Evolutionary conservation across 2,888 invertebrate genomes (phyloP).

Genomic region (Cyrtodaria siliqua): DNA sequence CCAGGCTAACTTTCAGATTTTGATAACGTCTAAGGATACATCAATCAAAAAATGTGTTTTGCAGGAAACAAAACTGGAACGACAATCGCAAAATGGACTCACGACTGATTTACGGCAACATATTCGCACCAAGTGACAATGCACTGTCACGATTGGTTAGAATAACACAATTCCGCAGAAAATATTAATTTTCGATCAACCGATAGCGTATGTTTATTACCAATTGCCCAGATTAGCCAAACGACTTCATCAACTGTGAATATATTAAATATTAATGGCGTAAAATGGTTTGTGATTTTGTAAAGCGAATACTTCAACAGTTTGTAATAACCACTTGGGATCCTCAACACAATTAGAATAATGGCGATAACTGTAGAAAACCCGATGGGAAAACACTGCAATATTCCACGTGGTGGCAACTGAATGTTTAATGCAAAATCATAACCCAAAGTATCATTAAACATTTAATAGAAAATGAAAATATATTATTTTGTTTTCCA

Average conservation of each 20-base stretch:
- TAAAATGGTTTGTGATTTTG: slow-evolving; percentile 36
- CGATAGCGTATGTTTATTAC: slow-evolving; percentile 41
- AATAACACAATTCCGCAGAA: slow-evolving; percentile 35
- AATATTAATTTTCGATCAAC: slow-evolving; percentile 31
- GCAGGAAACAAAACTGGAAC: slow-evolving; percentile 10
- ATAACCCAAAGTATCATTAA: too few species aligned
- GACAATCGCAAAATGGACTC: slow-evolving; percentile 45
- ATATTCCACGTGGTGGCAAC: too few species aligned
- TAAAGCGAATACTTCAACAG: neutral
- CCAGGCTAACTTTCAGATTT: neutral
- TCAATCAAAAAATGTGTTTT: slow-evolving; percentile 2
- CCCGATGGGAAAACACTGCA: too few species aligned
- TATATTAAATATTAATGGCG: slow-evolving; percentile 38
- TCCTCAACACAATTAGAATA: too few species aligned
- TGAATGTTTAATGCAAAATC: too few species aligned
- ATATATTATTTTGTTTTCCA: too few species aligned
- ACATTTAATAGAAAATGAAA: too few species aligned
- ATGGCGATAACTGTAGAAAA: too few species aligned
- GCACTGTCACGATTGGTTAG: slow-evolving; percentile 44
- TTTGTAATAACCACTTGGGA: too few species aligned
- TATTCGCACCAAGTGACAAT: slow-evolving; percentile 44
- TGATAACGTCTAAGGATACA: neutral
- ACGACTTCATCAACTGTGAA: slow-evolving; percentile 48
- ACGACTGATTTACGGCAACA: slow-evolving; percentile 46
- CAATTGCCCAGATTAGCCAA: slow-evolving; percentile 40